A percentile compares a stretch with the other conserved stretches of the same genome.
Evolutionary conservation across 2,797 vertebrate genomes (phyloP).

Genomic region (Acanthurus tractus): DNA sequence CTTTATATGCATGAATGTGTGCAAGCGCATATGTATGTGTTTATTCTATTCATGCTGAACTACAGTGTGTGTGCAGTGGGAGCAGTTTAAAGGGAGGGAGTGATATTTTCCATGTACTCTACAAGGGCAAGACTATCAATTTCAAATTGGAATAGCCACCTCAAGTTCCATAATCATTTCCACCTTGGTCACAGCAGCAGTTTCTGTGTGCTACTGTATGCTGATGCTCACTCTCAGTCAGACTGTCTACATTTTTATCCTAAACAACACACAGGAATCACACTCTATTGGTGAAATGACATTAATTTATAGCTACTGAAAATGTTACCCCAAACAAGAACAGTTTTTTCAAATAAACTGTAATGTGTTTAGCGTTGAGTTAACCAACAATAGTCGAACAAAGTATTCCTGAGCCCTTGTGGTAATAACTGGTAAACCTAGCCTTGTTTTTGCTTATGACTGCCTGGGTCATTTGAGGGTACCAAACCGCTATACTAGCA

Average conservation of each 20-base stretch:
- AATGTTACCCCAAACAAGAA: too few relatives aligned
- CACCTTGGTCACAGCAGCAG: conserved; percentile 67
- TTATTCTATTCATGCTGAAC: conserved; percentile 29
- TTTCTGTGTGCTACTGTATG: conserved; percentile 36
- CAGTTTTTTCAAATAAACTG: too few relatives aligned
- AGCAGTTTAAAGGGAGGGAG: conserved; percentile 34
- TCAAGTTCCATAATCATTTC: conserved; percentile 76
- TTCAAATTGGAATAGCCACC: conserved; percentile 76
- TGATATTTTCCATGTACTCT: conserved; percentile 56
- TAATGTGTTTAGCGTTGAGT: too few relatives aligned
- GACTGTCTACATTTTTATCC: background rate
- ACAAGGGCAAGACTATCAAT: conserved; percentile 73
- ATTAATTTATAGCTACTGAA: background rate
- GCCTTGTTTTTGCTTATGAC: too few relatives aligned
- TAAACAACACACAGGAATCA: background rate
- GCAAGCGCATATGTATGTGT: conserved; percentile 29
- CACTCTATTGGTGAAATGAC: background rate
- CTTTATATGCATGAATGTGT: conserved; percentile 31
- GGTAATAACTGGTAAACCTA: too few relatives aligned
- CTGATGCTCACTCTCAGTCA: background rate
- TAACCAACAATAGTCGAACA: too few relatives aligned
- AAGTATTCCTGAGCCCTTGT: too few relatives aligned
- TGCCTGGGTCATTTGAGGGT: too few relatives aligned
- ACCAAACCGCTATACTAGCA: too few relatives aligned
- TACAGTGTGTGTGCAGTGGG: conserved; percentile 65